phyloP scores from a whole-genome alignment of 2,797 vertebrate species.

The Platyrinchus mystaceus region DNA sequence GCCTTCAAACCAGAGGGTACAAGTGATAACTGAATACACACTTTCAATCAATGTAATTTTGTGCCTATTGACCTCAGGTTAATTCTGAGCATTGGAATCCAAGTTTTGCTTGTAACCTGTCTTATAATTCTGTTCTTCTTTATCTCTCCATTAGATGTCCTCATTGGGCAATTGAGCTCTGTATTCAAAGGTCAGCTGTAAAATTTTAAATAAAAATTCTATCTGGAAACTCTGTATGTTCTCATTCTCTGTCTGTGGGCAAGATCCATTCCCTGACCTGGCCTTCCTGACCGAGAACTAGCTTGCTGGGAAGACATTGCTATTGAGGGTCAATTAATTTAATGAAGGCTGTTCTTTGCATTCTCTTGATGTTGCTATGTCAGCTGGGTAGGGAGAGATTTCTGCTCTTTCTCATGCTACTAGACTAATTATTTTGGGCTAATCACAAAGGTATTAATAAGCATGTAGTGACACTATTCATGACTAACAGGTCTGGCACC shows the following conservation, averaged over 20 bases:
- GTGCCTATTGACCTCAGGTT: not conserved
- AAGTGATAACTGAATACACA: not conserved
- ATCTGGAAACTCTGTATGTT: not conserved
- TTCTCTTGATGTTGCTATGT: not conserved
- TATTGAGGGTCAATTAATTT: not conserved
- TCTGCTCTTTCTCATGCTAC: not conserved
- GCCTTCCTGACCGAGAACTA: not conserved
- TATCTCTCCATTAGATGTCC: slow-evolving; percentile 62
- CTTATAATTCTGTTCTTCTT: not conserved
- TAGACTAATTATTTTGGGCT: slow-evolving; percentile 21
- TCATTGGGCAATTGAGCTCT: slow-evolving; percentile 35
- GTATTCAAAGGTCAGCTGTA: not conserved
- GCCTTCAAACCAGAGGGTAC: not conserved
- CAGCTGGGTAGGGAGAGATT: not conserved
- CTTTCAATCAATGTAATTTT: not conserved
- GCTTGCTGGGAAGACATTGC: not conserved
- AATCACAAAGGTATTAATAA: slow-evolving; percentile 10
- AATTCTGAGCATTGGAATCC: not conserved
- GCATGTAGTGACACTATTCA: not conserved
- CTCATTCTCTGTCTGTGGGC: not conserved
- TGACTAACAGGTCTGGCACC: not conserved
- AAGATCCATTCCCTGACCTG: not conserved
- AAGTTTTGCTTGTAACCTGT: not conserved
- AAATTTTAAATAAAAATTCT: not conserved
- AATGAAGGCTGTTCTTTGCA: slow-evolving; percentile 1